Base-by-base conservation (phyloP, 37 sponge, comb jelly and placozoan species). In the Theonella swinhoei region DNA sequence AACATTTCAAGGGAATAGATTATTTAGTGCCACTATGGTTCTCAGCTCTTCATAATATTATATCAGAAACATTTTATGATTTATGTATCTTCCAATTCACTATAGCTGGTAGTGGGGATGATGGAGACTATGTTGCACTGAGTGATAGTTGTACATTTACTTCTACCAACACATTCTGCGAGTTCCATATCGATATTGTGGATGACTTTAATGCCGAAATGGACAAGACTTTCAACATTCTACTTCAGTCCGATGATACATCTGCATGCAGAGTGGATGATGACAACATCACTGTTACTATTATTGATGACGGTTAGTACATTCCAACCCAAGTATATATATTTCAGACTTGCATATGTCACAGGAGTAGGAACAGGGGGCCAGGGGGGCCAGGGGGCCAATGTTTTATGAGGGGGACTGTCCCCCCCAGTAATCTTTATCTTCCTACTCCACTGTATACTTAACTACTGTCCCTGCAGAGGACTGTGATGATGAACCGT, bases 121-220 rank as follows among this genome's bases (percentile, higher is more conserved):
- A 28, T 8, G 26, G 8, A 28, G 68, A 66, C 68, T 66, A 35
- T 35, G 39, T 24, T n/a, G 11, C 8, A 9, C 4, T 26, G 14
- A 7, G 30, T 14, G 8, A 9, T 14, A 71, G 39, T 11, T 7
- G 31, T n/a, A 71, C 72, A 11, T 35, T 71, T 31, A 24, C 31
- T 24, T 14, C 17, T 31, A 25, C 58, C 19, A 74, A 74, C 75
- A 19, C 17, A n/a, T 9, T 62, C 4, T 7, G 29, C 11, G 32
- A 20, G 4, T 22, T 61, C 23, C 35, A 30, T 11, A 33, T 80
- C 43, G 59, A 47, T 7, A 68, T 80, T 42, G 1, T 40, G 1
- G 33, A 80, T 68, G 80, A 78, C 78, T 2, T 11, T 4, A 67
- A 4, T 24, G 67, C 70, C 54, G 80, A 80, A 42, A 70, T 34